Conservation (phyloP, 2,888 invertebrate genomes). For the Leucophora obtusa region DNA sequence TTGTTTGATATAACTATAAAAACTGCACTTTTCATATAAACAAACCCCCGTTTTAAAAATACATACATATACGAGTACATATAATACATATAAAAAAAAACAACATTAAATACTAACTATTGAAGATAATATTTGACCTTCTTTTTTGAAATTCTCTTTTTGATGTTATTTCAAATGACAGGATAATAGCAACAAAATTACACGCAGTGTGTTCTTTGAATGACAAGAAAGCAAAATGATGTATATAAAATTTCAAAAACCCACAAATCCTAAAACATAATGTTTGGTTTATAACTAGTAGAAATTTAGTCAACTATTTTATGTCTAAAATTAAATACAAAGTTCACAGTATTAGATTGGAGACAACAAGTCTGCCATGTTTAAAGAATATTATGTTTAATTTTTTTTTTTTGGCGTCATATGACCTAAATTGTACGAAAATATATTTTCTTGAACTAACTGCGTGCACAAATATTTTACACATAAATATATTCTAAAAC, state of each 20-base stretch:
- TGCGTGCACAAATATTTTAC: background rate
- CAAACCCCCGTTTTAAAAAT: background rate
- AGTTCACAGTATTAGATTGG: background rate
- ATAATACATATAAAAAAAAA: background rate
- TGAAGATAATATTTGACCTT: conserved; percentile 53
- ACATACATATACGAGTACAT: background rate
- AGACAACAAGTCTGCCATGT: conserved; percentile 49
- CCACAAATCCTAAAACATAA: conserved; percentile 29
- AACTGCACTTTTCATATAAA: conserved; percentile 23
- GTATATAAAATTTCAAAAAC: conserved; percentile 18
- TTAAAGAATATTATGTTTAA: conserved; percentile 21
- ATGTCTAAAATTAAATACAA: background rate
- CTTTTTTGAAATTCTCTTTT: conserved; percentile 43
- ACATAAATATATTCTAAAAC: conserved; percentile 2
- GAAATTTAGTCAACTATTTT: conserved; percentile 22
- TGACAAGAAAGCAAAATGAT: conserved; percentile 7
- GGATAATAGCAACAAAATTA: conserved; percentile 50
- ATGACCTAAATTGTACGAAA: conserved; percentile 42
- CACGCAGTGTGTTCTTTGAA: conserved; percentile 39
- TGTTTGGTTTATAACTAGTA: conserved; percentile 26
- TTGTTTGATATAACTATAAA: conserved; percentile 24
- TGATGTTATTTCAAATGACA: conserved; percentile 50
- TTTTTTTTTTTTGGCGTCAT: conserved; percentile 37
- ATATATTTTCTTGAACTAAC: conserved; percentile 10
- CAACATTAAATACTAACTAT: conserved; percentile 36